Percentiles rank a stretch among this genome's conserved stretches.
Conservation (phyloP, 2,113 vertebrate species). For the Steatornis caripensis region DNA sequence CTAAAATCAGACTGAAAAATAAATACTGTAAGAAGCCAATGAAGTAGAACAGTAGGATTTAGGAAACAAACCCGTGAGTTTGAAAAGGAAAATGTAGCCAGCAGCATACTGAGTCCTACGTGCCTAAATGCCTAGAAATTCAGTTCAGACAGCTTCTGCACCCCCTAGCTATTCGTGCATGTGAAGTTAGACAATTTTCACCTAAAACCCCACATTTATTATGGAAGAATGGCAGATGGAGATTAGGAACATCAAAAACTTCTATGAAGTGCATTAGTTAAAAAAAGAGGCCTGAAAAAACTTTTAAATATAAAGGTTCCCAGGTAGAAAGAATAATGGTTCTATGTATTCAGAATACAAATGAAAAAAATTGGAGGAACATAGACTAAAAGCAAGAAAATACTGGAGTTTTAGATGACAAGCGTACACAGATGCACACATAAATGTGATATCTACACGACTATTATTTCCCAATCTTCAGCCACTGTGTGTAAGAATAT, state of each 20-base stretch:
- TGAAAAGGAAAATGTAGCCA: background rate
- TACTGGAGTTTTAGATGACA: accelerated
- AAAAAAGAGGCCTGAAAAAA: background rate
- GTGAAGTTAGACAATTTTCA: background rate
- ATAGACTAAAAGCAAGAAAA: background rate
- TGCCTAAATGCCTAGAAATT: background rate
- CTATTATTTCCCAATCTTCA: background rate
- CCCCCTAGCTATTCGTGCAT: background rate
- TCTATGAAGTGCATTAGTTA: background rate
- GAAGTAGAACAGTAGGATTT: background rate
- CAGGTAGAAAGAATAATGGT: background rate
- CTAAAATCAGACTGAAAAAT: background rate
- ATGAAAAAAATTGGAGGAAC: background rate
- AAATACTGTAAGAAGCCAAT: background rate
- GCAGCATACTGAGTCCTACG: background rate
- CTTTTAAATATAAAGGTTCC: background rate
- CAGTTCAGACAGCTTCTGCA: background rate
- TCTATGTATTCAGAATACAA: background rate
- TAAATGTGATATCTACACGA: background rate
- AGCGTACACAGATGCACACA: background rate
- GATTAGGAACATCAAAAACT: background rate
- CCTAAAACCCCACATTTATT: background rate
- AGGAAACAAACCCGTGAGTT: background rate
- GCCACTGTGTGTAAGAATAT: background rate
- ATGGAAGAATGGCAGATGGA: background rate